These are phyloP conservation scores for Hafferia zeledoni DNA, from an alignment of 2,797 vertebrate species.

Conservation along the genomic window DNA sequence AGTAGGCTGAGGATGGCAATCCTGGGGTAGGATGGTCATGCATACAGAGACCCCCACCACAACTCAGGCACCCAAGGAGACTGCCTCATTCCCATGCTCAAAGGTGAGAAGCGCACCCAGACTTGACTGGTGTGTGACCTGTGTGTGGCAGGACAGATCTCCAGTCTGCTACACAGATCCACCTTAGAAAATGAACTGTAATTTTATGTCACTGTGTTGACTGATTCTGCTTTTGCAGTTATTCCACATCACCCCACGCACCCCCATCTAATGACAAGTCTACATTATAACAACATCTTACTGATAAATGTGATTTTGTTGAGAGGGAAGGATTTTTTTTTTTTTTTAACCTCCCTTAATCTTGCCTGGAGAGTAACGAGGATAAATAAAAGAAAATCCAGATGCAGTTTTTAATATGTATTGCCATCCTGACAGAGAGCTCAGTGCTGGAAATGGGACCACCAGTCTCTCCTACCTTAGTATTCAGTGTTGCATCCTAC, in stretches of 20 bases:
- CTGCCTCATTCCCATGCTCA: neutral
- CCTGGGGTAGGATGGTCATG: accelerated
- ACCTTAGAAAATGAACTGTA: neutral
- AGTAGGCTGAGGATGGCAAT: neutral
- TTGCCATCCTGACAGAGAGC: neutral
- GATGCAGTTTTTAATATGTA: neutral
- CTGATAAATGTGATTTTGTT: neutral
- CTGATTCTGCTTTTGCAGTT: neutral
- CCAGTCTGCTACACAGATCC: neutral
- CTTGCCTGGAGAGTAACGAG: neutral
- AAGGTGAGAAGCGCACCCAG: neutral
- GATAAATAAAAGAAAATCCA: neutral
- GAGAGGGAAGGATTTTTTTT: too few relatives aligned
- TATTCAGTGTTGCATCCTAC: neutral
- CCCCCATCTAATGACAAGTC: neutral
- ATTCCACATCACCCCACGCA: neutral
- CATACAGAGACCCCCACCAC: accelerated
- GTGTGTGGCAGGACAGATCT: neutral
- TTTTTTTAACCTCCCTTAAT: neutral
- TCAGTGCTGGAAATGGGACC: neutral
- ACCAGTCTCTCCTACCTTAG: neutral
- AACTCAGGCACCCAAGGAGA: neutral
- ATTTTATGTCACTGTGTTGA: neutral
- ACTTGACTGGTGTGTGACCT: neutral
- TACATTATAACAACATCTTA: neutral